A percentile compares a stretch with the other conserved stretches of the same genome.
Evolutionary conservation across 2,113 vertebrate genomes (phyloP).

Genomic region (Vicugna pacos): DNA sequence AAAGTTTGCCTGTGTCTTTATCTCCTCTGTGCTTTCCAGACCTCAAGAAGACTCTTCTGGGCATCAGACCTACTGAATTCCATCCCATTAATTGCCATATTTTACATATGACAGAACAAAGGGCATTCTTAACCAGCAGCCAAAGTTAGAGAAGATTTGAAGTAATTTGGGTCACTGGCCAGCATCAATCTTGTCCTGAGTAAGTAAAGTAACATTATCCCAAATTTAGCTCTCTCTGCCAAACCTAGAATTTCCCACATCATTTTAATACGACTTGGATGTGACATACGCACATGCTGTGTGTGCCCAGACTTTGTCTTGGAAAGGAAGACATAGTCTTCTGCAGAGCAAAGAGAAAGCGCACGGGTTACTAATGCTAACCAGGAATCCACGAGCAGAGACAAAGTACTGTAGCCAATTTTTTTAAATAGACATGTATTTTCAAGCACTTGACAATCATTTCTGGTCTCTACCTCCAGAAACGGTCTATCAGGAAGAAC

Average conservation of each 20-base stretch:
- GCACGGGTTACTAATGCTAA: background rate
- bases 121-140: background rate
- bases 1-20: background rate
- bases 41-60: background rate
- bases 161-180: background rate
- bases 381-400: background rate
- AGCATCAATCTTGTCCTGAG: background rate
- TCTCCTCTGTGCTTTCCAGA: background rate
- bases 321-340: background rate
- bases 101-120: background rate
- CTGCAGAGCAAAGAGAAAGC: background rate
- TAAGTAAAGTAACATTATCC: background rate
- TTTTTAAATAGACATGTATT: background rate
- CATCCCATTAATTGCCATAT: background rate
- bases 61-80: background rate
- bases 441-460: background rate
- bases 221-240: background rate
- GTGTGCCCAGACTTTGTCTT: slow-evolving; percentile 51
- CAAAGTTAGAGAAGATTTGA: background rate
- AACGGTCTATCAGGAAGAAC: background rate
- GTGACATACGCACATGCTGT: background rate
- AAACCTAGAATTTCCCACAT: background rate
- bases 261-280: background rate
- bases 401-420: background rate
- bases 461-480: background rate